phyloP scores from a whole-genome alignment of 2,888 invertebrate genomes.

The Drosophila setosimentum region DNA sequence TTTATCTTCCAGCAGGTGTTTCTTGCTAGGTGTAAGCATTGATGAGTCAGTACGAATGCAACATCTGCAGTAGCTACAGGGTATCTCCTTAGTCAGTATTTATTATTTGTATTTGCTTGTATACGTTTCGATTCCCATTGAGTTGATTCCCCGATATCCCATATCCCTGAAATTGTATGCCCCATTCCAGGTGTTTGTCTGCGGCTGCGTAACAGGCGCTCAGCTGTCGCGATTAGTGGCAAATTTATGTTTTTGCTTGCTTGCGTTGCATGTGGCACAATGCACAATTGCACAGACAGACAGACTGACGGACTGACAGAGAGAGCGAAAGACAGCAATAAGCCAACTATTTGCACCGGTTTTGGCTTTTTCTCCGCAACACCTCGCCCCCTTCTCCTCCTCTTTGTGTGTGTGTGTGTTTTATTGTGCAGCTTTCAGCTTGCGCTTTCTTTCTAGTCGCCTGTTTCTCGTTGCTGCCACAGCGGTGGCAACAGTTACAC shows the following conservation, averaged over 20 bases:
- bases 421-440: constrained; percentile 38
- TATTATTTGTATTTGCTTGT: background rate
- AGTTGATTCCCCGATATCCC: constrained; percentile 55
- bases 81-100: background rate
- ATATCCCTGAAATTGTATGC: constrained; percentile 56
- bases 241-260: constrained; percentile 1
- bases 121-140: background rate
- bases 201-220: constrained; percentile 75
- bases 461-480: constrained; percentile 66
- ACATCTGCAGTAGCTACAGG: background rate
- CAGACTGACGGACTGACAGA: constrained; percentile 1
- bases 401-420: constrained; percentile 30
- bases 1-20: background rate
- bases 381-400: background rate
- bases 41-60: background rate
- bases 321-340: constrained; percentile 14
- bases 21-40: background rate
- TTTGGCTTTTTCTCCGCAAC: constrained; percentile 50
- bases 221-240: constrained; percentile 61
- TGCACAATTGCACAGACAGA: constrained; percentile 2
- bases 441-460: constrained; percentile 78
- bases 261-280: constrained; percentile 40
- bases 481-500: constrained; percentile 62
- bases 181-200: constrained; percentile 83
- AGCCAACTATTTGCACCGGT: constrained; percentile 52